Percentiles rank a stretch among this genome's conserved stretches.
Conservation (phyloP, 2,888 invertebrate species). For the Netelia virgata region DNA sequence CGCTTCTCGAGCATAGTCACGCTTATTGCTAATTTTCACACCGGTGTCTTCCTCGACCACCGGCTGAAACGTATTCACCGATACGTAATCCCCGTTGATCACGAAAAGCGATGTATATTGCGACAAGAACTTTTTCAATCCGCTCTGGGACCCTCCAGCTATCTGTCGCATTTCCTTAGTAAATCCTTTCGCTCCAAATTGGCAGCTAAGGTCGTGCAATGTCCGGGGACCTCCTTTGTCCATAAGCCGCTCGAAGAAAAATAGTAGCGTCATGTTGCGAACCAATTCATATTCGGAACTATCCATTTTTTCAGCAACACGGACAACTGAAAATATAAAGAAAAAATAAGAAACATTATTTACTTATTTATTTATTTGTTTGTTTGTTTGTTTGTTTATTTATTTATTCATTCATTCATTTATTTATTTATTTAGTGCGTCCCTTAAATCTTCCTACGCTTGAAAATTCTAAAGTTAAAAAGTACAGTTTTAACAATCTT, state of each 20-base stretch:
- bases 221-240: constrained; percentile 98
- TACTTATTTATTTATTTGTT: no score
- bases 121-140: constrained; percentile 97
- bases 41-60: constrained; percentile 87
- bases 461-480: no score
- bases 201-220: constrained; percentile 98
- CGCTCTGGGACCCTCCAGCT: constrained; percentile 97
- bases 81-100: constrained; percentile 96
- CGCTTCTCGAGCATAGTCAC: constrained; percentile 97
- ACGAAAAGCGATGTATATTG: constrained; percentile 98
- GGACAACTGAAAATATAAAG: background rate
- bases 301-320: constrained; percentile 88
- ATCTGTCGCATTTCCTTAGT: constrained; percentile 99
- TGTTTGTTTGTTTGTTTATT: no score
- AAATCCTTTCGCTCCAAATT: constrained; percentile 99
- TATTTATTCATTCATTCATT: no score
- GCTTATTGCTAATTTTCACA: constrained; percentile 87
- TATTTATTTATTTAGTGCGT: no score
- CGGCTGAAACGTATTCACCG: constrained; percentile 92
- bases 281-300: constrained; percentile 97
- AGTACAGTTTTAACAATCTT: no score
- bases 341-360: background rate
- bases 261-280: constrained; percentile 97
- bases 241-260: constrained; percentile 99
- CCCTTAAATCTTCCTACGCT: no score